These are phyloP conservation scores for Loris lydekkerianus DNA, from an alignment of 2,797 vertebrate species.

Conservation along the genomic window DNA sequence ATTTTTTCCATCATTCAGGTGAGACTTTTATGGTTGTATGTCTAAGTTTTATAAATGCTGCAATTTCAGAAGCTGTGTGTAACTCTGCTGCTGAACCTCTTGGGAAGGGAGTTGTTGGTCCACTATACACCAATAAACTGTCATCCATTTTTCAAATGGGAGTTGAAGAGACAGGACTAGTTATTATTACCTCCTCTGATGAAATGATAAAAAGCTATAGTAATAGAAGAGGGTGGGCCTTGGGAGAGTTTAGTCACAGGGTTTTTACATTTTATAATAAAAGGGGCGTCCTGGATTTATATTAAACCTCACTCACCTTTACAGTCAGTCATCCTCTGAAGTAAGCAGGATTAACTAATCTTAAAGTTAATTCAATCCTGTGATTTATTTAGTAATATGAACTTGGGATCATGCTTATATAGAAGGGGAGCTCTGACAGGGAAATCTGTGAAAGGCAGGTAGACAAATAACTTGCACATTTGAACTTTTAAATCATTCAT, in stretches of 20 bases:
- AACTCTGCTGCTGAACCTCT: background rate
- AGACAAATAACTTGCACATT: background rate
- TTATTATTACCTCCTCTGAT: background rate
- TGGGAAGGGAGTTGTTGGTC: background rate
- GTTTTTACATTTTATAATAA: background rate
- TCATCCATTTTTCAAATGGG: background rate
- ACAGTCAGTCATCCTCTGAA: background rate
- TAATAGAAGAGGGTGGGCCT: background rate
- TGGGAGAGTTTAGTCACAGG: background rate
- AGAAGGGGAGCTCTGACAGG: background rate
- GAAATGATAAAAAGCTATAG: background rate
- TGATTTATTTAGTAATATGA: background rate
- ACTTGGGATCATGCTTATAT: background rate
- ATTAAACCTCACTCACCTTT: background rate
- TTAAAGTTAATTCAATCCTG: background rate
- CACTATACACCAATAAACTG: background rate
- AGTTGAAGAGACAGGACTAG: background rate
- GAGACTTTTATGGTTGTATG: background rate
- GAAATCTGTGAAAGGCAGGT: background rate
- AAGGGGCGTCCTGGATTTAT: background rate
- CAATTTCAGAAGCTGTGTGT: background rate
- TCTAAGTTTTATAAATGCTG: background rate
- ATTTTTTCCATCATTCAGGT: slow-evolving; percentile 17
- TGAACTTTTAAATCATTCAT: background rate
- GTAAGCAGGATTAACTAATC: background rate